Evolutionary conservation across 2,888 invertebrate species (phyloP), one percentile per base, ranked within the genome.

Genomic region (Ennomos quercinarius): DNA sequence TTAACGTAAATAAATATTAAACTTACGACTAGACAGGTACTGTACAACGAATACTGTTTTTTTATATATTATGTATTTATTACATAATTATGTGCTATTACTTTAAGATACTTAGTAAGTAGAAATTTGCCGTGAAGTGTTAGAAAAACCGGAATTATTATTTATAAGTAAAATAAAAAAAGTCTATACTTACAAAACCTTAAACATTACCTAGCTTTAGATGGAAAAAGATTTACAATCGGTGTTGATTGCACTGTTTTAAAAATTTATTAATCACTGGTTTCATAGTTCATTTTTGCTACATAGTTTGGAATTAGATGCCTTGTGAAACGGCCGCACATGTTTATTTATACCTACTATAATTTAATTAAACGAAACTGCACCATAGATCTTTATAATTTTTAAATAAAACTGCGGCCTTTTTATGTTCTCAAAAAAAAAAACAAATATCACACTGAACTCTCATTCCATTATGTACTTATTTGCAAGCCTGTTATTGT

Each of bases 21-120:
- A 70, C 89, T 90, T 91, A 91, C 71, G 87, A 89, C 91, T 91
- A 91, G 87, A 88, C 91, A 91, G 90, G 91, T 91, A 91, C 91
- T 85, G 80, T 86, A 89, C 87, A 89, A 80, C 74, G 78, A 91
- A 92, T 92, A 92, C 91, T 92, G 89, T 84, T 79, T 71, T 27
- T 69, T 68, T 66, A n/a, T n/a, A n/a, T n/a, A 70, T 70, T 53
- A 44, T 27, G 27, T 27, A 40, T 53, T n/a, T 36, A 56, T 54
- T 70, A 66, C 62, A 66, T 50, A 73, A 75, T 41, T 43, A 34
- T n/a, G 44, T 35, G 48, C 39, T 49, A 43, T 42, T 46, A 61
- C 73, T 72, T 61, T 54, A 70, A 59, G 52, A 48, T 39, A 41
- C 65, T 61, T n/a, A 40, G 55, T 74, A 78, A 71, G 72, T 78